Evolutionary conservation across 1,140 invertebrate species (phyloP).

Genomic region (Araneus ventricosus): DNA sequence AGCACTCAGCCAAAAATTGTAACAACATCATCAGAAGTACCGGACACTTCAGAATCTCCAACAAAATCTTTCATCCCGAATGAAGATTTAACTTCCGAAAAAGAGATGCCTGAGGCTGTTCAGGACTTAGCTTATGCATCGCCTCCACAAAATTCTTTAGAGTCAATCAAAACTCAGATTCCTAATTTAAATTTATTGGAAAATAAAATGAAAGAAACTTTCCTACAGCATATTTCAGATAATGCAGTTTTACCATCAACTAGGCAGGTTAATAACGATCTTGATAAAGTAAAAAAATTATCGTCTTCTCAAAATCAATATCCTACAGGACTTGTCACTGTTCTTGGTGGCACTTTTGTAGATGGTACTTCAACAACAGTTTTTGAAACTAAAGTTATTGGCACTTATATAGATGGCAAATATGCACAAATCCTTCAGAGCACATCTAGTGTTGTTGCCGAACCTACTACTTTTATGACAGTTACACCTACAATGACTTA

Average conservation of each 20-base stretch:
- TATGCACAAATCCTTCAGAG: conserved; percentile 89
- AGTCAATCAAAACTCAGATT: conserved; percentile 37
- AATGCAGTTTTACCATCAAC: conserved; percentile 68
- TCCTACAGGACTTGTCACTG: conserved; percentile 89
- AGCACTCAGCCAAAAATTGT: background rate
- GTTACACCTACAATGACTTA: conserved; percentile 17
- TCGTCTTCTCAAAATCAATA: conserved; percentile 78
- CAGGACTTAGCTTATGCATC: conserved; percentile 61
- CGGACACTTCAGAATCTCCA: background rate
- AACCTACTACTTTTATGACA: background rate
- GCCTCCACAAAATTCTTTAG: conserved; percentile 63
- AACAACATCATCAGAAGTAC: background rate
- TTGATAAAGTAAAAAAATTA: conserved; percentile 48
- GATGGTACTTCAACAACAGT: conserved; percentile 90
- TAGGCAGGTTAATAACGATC: conserved; percentile 26
- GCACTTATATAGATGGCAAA: conserved; percentile 92
- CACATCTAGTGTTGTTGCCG: conserved; percentile 82
- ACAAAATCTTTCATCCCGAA: background rate
- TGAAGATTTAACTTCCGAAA: background rate
- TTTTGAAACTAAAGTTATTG: conserved; percentile 93
- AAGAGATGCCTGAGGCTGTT: conserved; percentile 20
- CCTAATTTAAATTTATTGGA: conserved; percentile 44
- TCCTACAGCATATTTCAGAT: conserved; percentile 65
- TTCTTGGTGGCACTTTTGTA: conserved; percentile 89
- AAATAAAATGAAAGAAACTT: conserved; percentile 67